Base-by-base conservation (phyloP, 2,888 invertebrate genomes). In the Andrena fulva region DNA sequence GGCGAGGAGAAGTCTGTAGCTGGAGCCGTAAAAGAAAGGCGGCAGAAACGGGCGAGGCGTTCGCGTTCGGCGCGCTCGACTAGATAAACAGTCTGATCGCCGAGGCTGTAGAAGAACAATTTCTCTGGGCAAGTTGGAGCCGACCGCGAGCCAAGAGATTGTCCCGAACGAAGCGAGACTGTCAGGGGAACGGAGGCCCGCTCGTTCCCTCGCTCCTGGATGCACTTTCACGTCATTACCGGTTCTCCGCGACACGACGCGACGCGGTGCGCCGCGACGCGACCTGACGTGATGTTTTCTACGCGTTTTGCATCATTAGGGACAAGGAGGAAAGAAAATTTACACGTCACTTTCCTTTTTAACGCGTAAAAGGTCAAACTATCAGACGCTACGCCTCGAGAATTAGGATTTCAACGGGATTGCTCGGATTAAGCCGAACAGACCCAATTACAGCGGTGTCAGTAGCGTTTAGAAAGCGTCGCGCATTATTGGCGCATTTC, bases 191-290 rank as follows among this genome's bases (percentile, higher is more conserved):
- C 83, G 85, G 84, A 48, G 80, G 42, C 48, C 64, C 71, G 56
- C 59, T 76, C 67, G 75, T 64, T 64, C 63, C 74, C 76, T 71
- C 73, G 70, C 81, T 85, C 82, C 89, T 89, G 84, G 87, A 91
- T 92, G 91, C 91, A 92, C 92, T 92, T 92, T 92, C 92, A 92
- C 92, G 91, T 90, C 77, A 89, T 90, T 92, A 91, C 90, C 91
- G 90, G 91, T 90, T 91, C 82, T 89, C 71, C 78, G 56, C 71
- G 74, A 63, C 60, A 60, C 66, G 60, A 62, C 52, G 31, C 75
- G 68, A 73, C 64, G 52, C 59, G 67, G 50, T 56, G 50, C 70
- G 48, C 62, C 52, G 27, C 63, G 42, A 27, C 82, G 73, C 60
- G 16, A 33, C 42, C 64, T 27, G 68, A 42, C 63, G 60, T 42